Evolutionary conservation across 2,888 invertebrate species (phyloP).

Genomic region (Dichetophora obliterata): DNA sequence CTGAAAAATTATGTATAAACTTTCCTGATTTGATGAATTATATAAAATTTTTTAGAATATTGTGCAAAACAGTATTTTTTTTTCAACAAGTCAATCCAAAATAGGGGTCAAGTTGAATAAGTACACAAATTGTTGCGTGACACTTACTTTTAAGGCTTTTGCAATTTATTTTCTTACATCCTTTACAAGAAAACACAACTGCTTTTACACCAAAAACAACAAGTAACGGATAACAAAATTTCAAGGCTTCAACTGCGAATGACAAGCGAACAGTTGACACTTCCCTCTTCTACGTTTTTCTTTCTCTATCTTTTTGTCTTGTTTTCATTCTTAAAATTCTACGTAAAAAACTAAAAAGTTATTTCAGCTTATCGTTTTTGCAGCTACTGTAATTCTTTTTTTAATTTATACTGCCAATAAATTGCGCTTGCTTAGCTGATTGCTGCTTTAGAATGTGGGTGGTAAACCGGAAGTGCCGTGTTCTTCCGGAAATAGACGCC

Average conservation of each 20-base stretch:
- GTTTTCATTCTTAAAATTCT: background rate
- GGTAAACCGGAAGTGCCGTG: background rate
- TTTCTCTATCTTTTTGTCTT: background rate
- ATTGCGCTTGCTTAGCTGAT: background rate
- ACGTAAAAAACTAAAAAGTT: background rate
- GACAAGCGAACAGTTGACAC: background rate
- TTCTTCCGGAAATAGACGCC: background rate
- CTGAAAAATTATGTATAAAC: background rate
- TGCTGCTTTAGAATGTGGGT: background rate
- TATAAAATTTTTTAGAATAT: too few species aligned
- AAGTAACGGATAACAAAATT: background rate
- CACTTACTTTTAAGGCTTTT: too few species aligned
- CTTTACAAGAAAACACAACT: too few species aligned
- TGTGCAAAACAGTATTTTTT: too few species aligned
- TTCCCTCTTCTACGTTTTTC: background rate
- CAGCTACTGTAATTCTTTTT: background rate
- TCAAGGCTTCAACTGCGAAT: conserved; percentile 6
- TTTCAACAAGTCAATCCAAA: too few species aligned
- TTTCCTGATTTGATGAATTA: too few species aligned
- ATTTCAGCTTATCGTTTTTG: background rate
- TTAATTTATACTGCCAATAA: conserved; percentile 27
- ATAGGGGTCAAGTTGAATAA: too few species aligned
- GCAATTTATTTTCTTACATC: too few species aligned
- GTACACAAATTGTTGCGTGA: too few species aligned
- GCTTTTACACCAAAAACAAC: background rate